Evolutionary conservation across 2,797 vertebrate species (phyloP).

Genomic region (Ctenochaetus hawaiiensis): DNA sequence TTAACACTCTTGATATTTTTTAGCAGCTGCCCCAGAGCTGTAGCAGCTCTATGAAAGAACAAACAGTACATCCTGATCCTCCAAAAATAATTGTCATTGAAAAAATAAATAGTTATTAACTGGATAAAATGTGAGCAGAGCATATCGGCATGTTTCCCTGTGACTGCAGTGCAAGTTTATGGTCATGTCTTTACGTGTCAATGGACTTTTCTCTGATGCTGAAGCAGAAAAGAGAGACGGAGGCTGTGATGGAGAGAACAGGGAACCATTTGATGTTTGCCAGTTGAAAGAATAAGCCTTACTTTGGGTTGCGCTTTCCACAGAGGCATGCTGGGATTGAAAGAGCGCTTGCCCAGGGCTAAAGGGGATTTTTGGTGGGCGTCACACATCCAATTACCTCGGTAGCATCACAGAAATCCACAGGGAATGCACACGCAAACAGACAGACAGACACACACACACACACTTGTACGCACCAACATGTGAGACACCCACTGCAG

Average conservation of each 20-base stretch:
- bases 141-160: conserved; percentile 25
- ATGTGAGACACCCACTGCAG: conserved; percentile 62
- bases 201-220: conserved; percentile 73
- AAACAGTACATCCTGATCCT: conserved; percentile 18
- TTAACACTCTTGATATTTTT: conserved; percentile 44
- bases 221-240: conserved; percentile 49
- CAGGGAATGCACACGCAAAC: conserved; percentile 52
- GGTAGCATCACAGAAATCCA: conserved; percentile 77
- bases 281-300: conserved; percentile 84
- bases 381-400: conserved; percentile 85
- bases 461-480: conserved; percentile 44
- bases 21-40: conserved; percentile 38
- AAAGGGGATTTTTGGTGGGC: conserved; percentile 84
- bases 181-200: conserved; percentile 74
- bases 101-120: conserved; percentile 40
- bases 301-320: conserved; percentile 81
- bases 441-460: conserved; percentile 33
- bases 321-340: conserved; percentile 82
- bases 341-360: conserved; percentile 81
- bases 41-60: conserved; percentile 29
- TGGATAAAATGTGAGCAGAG: conserved; percentile 1
- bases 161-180: conserved; percentile 37
- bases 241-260: conserved; percentile 74
- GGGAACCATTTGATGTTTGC: conserved; percentile 84
- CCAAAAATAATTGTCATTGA: conserved; percentile 10